Conservation (phyloP, 2,888 invertebrate genomes). For the Caenorhabditis zanzibari region DNA sequence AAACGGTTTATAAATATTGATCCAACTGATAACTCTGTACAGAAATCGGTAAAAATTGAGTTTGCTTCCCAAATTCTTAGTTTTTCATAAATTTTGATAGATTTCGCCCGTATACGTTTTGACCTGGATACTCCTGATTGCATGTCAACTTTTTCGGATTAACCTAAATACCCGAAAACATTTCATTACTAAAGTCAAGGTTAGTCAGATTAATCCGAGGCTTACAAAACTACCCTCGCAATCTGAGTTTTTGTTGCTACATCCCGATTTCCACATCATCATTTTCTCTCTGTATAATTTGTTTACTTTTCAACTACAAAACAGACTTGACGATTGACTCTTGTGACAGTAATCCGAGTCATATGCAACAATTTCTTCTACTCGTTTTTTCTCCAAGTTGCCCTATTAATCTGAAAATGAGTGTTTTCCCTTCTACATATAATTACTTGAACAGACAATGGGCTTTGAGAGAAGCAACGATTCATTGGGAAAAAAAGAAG, state of each 20-base stretch:
- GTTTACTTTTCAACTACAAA: slow-evolving; percentile 4
- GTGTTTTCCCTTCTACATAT: slow-evolving; percentile 12
- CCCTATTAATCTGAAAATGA: slow-evolving; percentile 56
- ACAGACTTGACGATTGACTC: not conserved
- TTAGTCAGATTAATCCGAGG: not conserved
- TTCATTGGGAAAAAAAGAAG: slow-evolving; percentile 41
- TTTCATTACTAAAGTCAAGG: slow-evolving; percentile 19
- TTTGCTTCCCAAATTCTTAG: too few species aligned
- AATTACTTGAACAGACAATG: slow-evolving; percentile 16
- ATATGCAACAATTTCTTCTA: slow-evolving; percentile 21
- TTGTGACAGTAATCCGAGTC: slow-evolving; percentile 34
- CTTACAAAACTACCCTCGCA: not conserved
- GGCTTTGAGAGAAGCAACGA: slow-evolving; percentile 27
- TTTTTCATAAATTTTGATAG: too few species aligned
- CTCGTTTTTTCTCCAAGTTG: slow-evolving; percentile 12
- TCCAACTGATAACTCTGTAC: too few species aligned
- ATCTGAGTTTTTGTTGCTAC: not conserved
- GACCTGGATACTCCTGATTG: too few species aligned
- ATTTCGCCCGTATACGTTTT: too few species aligned
- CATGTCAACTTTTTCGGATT: not conserved
- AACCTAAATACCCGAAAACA: not conserved
- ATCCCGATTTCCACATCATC: not conserved
- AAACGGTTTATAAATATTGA: too few species aligned
- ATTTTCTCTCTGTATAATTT: slow-evolving; percentile 11
- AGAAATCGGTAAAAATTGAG: too few species aligned